Percentiles rank a stretch among this genome's conserved stretches.
Evolutionary conservation across 2,113 vertebrate species (phyloP).

Genomic region (Rhinoderma darwinii): DNA sequence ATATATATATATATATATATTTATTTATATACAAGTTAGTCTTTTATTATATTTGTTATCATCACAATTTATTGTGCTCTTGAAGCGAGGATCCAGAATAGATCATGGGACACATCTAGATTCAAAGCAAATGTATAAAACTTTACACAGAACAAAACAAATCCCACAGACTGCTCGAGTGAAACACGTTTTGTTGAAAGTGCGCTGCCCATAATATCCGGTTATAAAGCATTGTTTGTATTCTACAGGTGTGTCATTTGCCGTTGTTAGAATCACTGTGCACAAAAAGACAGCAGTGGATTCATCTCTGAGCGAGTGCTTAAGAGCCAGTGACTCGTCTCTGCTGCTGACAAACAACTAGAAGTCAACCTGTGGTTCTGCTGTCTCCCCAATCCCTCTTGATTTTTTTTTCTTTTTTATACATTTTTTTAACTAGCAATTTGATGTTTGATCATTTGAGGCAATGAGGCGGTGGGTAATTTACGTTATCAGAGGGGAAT

Average conservation of each 20-base stretch:
- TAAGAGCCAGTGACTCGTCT: slow-evolving; percentile 77
- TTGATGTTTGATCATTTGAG: slow-evolving; percentile 97
- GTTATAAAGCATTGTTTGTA: slow-evolving; percentile 69
- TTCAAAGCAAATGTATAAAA: neutral
- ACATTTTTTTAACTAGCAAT: slow-evolving; percentile 82
- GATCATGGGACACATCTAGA: neutral
- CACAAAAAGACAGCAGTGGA: slow-evolving; percentile 62
- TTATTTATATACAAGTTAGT: too few relatives aligned
- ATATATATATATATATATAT: too few relatives aligned
- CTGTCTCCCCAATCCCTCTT: slow-evolving; percentile 62
- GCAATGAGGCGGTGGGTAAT: slow-evolving; percentile 95
- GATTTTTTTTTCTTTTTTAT: slow-evolving; percentile 69
- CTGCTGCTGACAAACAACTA: slow-evolving; percentile 84
- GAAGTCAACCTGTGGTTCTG: slow-evolving; percentile 82
- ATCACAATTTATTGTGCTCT: neutral
- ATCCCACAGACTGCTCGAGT: neutral
- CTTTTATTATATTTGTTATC: neutral
- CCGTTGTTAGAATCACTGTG: slow-evolving; percentile 63
- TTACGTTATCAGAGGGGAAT: slow-evolving; percentile 89
- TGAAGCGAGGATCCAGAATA: too few relatives aligned
- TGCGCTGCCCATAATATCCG: slow-evolving; percentile 57
- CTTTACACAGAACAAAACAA: neutral
- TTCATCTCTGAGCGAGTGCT: slow-evolving; percentile 68
- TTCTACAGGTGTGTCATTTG: slow-evolving; percentile 66
- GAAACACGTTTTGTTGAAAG: neutral